Evolutionary conservation across 2,888 invertebrate species (phyloP).

Genomic region (Cylloceria caligata): DNA sequence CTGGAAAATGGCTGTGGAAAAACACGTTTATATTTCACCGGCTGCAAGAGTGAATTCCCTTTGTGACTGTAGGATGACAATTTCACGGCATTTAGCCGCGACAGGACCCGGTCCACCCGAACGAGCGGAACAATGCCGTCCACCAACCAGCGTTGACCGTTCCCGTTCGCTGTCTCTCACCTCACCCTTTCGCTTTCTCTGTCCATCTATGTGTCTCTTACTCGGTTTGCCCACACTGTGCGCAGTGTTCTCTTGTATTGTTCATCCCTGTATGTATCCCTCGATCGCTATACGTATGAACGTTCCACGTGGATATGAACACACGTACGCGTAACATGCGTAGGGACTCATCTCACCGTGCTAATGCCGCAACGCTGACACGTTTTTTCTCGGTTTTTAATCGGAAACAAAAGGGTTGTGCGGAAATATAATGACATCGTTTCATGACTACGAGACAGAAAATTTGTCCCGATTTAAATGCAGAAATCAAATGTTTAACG

Average conservation of each 20-base stretch:
- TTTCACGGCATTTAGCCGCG: conserved; percentile 83
- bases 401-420: conserved; percentile 81
- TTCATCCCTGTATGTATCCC: conserved; percentile 59
- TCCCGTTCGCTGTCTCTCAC: conserved; percentile 37
- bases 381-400: conserved; percentile 65
- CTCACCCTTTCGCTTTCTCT: conserved; percentile 50
- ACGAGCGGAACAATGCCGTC: conserved; percentile 77
- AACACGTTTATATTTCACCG: conserved; percentile 81
- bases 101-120: conserved; percentile 76
- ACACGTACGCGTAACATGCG: conserved; percentile 25
- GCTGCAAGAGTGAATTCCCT: conserved; percentile 80
- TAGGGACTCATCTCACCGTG: conserved; percentile 42
- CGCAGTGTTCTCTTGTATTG: conserved; percentile 57
- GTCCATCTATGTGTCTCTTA: conserved; percentile 59
- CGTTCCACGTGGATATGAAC: conserved; percentile 28
- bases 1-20: conserved; percentile 79
- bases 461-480: conserved; percentile 70
- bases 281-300: conserved; percentile 32
- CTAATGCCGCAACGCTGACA: conserved; percentile 37
- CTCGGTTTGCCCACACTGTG: conserved; percentile 67
- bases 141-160: conserved; percentile 56
- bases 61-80: conserved; percentile 83
- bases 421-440: conserved; percentile 81
- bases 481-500: conserved; percentile 48
- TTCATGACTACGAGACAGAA: conserved; percentile 33